phyloP scores from a whole-genome alignment of 2,888 invertebrate species.

The Marasmarcha lunaedactyla region DNA sequence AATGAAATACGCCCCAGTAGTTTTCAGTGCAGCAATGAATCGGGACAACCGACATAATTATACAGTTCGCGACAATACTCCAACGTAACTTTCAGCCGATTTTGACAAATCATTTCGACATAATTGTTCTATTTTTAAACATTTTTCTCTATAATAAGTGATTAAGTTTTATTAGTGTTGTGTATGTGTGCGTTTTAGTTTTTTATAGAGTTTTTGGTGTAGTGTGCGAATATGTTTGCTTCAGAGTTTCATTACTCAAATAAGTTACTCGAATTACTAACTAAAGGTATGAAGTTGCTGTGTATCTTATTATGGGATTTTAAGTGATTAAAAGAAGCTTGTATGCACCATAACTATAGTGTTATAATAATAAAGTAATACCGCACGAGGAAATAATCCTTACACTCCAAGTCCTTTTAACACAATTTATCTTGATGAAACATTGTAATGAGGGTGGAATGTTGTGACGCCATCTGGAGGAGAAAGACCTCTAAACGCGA shows the following conservation, averaged over 20 bases:
- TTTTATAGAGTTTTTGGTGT: background rate
- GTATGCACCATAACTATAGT: too few species aligned
- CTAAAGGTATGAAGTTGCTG: conserved; percentile 41
- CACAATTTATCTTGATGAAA: too few species aligned
- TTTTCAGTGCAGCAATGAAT: conserved; percentile 57
- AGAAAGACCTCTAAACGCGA: too few species aligned
- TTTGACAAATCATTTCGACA: conserved; percentile 22
- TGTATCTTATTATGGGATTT: too few species aligned
- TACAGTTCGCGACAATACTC: conserved; percentile 56
- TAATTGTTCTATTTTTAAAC: background rate
- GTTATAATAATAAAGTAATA: too few species aligned
- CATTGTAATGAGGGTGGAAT: too few species aligned
- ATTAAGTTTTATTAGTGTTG: too few species aligned
- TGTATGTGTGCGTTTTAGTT: too few species aligned
- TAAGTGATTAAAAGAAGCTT: too few species aligned
- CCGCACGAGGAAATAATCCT: too few species aligned
- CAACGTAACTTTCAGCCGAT: conserved; percentile 30
- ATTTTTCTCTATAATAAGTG: background rate
- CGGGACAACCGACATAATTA: conserved; percentile 62
- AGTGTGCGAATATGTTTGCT: conserved; percentile 39
- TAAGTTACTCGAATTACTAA: conserved; percentile 53
- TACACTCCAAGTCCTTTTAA: too few species aligned
- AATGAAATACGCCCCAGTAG: conserved; percentile 46
- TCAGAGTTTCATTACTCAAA: conserved; percentile 60
- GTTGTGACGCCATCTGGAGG: too few species aligned